Conservation (phyloP, 2,113 vertebrate genomes). For the Aegithalos caudatus region DNA sequence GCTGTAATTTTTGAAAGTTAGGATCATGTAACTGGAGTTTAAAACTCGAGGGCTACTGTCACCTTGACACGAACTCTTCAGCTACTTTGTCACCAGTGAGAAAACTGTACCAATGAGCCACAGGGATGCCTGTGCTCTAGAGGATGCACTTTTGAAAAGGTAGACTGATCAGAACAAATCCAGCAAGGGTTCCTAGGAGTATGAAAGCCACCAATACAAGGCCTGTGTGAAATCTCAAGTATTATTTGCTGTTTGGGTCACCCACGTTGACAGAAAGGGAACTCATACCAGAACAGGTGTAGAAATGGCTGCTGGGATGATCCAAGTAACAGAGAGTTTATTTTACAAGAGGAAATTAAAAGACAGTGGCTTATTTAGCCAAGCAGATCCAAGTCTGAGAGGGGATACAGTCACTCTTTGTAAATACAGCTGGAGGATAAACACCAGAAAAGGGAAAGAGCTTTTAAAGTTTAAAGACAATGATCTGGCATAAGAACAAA, state of each 20-base stretch:
- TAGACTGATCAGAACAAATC: neutral
- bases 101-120: neutral
- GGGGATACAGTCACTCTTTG: neutral
- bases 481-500: slow-evolving; percentile 21
- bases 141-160: neutral
- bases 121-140: neutral
- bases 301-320: slow-evolving; percentile 8
- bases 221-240: neutral
- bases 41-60: neutral
- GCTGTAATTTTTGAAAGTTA: neutral
- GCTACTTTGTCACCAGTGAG: neutral
- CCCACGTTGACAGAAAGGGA: neutral
- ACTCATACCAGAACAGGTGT: neutral
- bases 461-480: slow-evolving; percentile 27
- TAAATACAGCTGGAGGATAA: slow-evolving; percentile 57
- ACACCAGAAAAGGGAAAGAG: neutral
- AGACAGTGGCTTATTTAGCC: slow-evolving; percentile 39
- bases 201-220: neutral
- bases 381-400: slow-evolving; percentile 14
- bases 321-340: slow-evolving; percentile 28
- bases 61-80: neutral
- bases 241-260: neutral
- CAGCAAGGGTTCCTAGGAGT: neutral
- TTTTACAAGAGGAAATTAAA: slow-evolving; percentile 63
- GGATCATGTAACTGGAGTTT: neutral